phyloP scores from a whole-genome alignment of 1,140 invertebrate genomes.

The Asobara japonica region DNA sequence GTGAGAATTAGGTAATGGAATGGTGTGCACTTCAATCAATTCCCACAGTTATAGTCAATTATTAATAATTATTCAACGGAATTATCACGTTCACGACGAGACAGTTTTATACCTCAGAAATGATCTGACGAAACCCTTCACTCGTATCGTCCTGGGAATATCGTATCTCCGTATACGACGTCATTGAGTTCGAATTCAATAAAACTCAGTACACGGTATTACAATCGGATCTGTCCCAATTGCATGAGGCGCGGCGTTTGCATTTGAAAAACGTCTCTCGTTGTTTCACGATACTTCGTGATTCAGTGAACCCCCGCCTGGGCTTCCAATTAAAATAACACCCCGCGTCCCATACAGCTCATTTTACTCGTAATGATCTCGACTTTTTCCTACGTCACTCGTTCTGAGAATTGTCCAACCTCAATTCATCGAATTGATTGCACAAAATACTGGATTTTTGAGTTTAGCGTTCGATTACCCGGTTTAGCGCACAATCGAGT shows the following conservation, averaged over 20 bases:
- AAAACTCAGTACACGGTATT: slow-evolving; percentile 20
- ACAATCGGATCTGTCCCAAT: slow-evolving; percentile 25
- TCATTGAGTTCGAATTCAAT: slow-evolving; percentile 15
- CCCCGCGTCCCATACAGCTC: slow-evolving; percentile 1
- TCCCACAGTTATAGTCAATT: too few species aligned
- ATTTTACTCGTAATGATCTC: background rate
- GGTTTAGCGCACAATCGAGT: too few species aligned
- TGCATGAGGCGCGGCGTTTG: background rate
- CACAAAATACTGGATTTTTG: too few species aligned
- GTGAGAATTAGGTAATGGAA: too few species aligned
- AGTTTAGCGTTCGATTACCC: too few species aligned
- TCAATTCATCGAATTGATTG: slow-evolving; percentile 14
- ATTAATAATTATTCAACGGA: too few species aligned
- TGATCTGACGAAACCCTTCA: slow-evolving; percentile 16
- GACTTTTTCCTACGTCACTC: background rate
- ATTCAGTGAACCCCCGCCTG: background rate
- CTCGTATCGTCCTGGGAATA: background rate
- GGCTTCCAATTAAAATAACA: slow-evolving; percentile 18
- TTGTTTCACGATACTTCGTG: background rate
- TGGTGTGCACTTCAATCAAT: too few species aligned
- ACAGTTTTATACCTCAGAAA: too few species aligned
- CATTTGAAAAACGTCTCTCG: background rate
- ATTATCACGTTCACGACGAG: too few species aligned
- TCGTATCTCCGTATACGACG: background rate
- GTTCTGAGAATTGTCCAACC: slow-evolving; percentile 17